A percentile compares a stretch with the other conserved stretches of the same genome.
These are phyloP conservation scores for Apus apus DNA, from an alignment of 2,113 vertebrate genomes.

Conservation along the genomic window DNA sequence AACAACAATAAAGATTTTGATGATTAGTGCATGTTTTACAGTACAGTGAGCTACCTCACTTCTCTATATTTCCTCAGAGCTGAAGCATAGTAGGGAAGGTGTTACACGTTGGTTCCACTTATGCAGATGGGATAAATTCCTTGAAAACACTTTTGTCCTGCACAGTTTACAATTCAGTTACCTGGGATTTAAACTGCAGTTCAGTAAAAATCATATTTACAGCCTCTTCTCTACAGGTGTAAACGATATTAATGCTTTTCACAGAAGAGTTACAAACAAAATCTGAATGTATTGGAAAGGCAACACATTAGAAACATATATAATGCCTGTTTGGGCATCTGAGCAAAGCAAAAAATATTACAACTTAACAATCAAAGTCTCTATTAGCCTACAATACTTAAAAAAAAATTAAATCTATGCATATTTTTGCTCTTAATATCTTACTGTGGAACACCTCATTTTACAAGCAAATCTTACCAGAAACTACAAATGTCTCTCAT, in stretches of 20 bases:
- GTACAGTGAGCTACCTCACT: neutral
- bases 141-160: neutral
- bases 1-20: neutral
- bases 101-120: neutral
- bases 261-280: neutral
- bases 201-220: neutral
- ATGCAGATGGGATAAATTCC: neutral
- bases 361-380: neutral
- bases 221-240: neutral
- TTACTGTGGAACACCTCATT: neutral
- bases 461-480: neutral
- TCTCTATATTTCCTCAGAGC: neutral
- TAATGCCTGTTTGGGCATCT: neutral
- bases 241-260: neutral
- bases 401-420: neutral
- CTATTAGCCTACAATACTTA: neutral
- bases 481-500: neutral
- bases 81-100: neutral
- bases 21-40: neutral
- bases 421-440: neutral
- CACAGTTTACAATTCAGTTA: neutral
- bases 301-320: neutral
- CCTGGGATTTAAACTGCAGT: neutral
- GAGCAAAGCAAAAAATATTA: neutral
- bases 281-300: neutral